Percentiles rank a stretch among this genome's conserved stretches.
phyloP scores from a whole-genome alignment of 2,888 invertebrate genomes.

The Nephrotoma flavescens region DNA sequence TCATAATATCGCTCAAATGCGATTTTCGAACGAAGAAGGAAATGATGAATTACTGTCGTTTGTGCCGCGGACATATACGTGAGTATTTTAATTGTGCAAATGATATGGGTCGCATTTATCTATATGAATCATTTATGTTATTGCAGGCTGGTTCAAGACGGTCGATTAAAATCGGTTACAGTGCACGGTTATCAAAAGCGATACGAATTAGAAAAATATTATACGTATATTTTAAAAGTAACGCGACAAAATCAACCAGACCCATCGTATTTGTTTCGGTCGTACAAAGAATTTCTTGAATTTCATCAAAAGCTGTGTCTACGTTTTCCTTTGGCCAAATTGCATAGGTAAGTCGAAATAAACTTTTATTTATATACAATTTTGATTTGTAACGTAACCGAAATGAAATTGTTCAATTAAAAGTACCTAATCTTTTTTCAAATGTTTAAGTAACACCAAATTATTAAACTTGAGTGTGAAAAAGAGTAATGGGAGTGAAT shows the following conservation, averaged over 20 bases:
- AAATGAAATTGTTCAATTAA: neutral
- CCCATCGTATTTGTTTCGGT: conserved; percentile 77
- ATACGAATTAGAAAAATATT: conserved; percentile 94
- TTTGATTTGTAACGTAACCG: conserved; percentile 7
- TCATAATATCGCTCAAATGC: conserved; percentile 87
- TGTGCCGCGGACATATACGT: conserved; percentile 89
- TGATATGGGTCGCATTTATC: neutral
- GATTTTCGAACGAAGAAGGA: conserved; percentile 78
- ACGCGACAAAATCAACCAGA: conserved; percentile 74
- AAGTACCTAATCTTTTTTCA: neutral
- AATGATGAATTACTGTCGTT: conserved; percentile 76
- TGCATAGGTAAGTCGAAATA: conserved; percentile 58
- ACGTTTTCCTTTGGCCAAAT: conserved; percentile 80
- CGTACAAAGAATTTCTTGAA: conserved; percentile 94
- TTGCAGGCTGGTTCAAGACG: conserved; percentile 72
- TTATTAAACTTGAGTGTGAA: neutral
- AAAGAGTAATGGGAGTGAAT: too few species aligned
- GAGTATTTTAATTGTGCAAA: conserved; percentile 27
- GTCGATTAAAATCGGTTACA: conserved; percentile 68
- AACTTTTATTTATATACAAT: neutral
- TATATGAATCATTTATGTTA: neutral
- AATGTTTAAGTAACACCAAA: neutral
- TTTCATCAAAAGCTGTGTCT: conserved; percentile 87
- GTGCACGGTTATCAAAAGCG: conserved; percentile 86
- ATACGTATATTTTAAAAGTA: conserved; percentile 79